Evolutionary conservation across 2,113 vertebrate genomes (phyloP).

Genomic region (Brienomyrus longianalis): DNA sequence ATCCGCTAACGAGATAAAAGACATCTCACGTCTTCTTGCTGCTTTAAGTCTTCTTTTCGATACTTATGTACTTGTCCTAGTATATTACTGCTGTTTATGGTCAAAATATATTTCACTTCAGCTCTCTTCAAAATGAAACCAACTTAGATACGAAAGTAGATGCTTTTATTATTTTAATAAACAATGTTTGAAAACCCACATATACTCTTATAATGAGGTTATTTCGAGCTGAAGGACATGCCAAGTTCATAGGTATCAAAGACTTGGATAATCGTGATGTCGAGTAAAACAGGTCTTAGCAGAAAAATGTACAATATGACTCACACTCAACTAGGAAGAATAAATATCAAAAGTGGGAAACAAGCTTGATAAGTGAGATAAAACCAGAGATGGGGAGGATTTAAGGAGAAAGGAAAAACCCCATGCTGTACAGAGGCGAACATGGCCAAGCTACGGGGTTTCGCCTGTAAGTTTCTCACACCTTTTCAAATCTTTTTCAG

Average conservation of each 20-base stretch:
- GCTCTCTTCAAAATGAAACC: not conserved
- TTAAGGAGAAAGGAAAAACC: conserved; percentile 24
- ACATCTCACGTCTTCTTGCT: not conserved
- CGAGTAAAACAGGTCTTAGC: not conserved
- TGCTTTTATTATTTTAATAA: not conserved
- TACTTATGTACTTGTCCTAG: not conserved
- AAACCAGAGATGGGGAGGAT: conserved; percentile 20
- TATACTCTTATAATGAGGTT: not conserved
- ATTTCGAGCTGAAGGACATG: not conserved
- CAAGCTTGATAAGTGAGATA: not conserved
- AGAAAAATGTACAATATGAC: not conserved
- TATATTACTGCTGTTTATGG: not conserved
- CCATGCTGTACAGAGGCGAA: conserved; percentile 33
- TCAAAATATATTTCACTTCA: not conserved
- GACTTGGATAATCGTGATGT: not conserved
- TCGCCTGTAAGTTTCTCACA: conserved; percentile 34
- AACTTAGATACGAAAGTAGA: not conserved
- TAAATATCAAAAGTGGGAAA: not conserved
- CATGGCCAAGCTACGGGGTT: conserved; percentile 52
- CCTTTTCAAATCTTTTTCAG: conserved; percentile 15
- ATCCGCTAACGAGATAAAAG: not conserved
- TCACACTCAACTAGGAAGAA: not conserved
- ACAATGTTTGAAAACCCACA: not conserved
- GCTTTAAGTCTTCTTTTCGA: not conserved
- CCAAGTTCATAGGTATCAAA: not conserved